These are phyloP conservation scores for Cancer borealis DNA, from an alignment of 2,888 invertebrate genomes.

Conservation along the genomic window DNA sequence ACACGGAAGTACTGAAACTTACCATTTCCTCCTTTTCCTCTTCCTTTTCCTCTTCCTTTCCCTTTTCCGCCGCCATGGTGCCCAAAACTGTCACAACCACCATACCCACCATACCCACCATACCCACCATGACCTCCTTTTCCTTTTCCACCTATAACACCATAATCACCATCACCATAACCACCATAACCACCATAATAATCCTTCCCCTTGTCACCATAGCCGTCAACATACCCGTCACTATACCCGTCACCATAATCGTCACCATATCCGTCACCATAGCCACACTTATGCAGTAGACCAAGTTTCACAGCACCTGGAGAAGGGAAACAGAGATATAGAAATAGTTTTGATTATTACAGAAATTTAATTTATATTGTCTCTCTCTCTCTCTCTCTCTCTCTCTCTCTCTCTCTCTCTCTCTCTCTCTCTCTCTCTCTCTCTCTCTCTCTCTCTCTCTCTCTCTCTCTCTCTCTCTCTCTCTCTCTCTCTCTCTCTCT, in stretches of 20 bases:
- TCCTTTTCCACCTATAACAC: neutral
- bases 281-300: neutral
- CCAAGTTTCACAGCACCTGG: neutral
- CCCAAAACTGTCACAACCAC: neutral
- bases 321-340: neutral
- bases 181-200: neutral
- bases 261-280: neutral
- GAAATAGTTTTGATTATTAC: too few relatives aligned
- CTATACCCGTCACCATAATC: neutral
- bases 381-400: conserved; percentile 11
- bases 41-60: neutral
- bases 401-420: conserved; percentile 48
- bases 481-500: conserved; percentile 49
- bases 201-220: neutral
- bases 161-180: neutral
- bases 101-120: neutral
- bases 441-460: conserved; percentile 49
- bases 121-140: neutral
- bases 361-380: neutral
- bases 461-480: conserved; percentile 42
- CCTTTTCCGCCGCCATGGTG: neutral
- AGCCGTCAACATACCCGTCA: neutral
- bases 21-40: conserved; percentile 8
- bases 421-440: conserved; percentile 15
- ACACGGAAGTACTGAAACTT: neutral